These are phyloP conservation scores for Brachionus calyciflorus DNA, from an alignment of 1,140 invertebrate genomes.

Conservation along the genomic window DNA sequence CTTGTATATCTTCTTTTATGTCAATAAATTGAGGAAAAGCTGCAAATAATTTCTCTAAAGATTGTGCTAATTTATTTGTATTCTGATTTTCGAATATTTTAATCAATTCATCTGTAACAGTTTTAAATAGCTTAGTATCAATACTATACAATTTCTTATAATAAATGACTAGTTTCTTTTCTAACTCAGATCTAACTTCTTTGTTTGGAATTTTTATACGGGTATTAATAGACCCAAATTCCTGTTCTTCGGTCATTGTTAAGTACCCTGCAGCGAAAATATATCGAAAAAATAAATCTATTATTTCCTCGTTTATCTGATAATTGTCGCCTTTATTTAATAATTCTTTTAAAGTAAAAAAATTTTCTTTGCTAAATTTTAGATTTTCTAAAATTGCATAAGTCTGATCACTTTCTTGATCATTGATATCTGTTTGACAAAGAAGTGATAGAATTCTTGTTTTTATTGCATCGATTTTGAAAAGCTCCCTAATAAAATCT, in stretches of 20 bases:
- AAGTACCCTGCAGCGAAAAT: slow-evolving; percentile 4
- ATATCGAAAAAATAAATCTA: not conserved
- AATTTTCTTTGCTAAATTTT: not conserved
- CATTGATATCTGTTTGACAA: not conserved
- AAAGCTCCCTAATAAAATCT: slow-evolving; percentile 19
- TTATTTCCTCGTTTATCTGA: not conserved
- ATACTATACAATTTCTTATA: not conserved
- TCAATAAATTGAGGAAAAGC: not conserved
- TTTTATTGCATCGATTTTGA: slow-evolving; percentile 17
- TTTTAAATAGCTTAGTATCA: not conserved
- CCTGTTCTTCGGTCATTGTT: not conserved
- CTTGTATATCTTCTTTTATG: not conserved
- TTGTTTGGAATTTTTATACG: not conserved
- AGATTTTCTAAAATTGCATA: not conserved
- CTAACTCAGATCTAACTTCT: slow-evolving; percentile 1
- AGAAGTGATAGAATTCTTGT: slow-evolving; percentile 24
- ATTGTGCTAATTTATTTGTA: not conserved
- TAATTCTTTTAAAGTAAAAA: not conserved
- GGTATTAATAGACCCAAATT: not conserved
- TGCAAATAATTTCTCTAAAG: not conserved
- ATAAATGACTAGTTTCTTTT: not conserved
- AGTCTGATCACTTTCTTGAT: too few species aligned
- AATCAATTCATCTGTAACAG: not conserved
- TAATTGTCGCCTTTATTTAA: not conserved
- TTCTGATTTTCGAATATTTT: not conserved